Percentiles rank a stretch among this genome's conserved stretches.
Conservation (phyloP, 2,888 invertebrate species). For the Anarsia innoxiella region DNA sequence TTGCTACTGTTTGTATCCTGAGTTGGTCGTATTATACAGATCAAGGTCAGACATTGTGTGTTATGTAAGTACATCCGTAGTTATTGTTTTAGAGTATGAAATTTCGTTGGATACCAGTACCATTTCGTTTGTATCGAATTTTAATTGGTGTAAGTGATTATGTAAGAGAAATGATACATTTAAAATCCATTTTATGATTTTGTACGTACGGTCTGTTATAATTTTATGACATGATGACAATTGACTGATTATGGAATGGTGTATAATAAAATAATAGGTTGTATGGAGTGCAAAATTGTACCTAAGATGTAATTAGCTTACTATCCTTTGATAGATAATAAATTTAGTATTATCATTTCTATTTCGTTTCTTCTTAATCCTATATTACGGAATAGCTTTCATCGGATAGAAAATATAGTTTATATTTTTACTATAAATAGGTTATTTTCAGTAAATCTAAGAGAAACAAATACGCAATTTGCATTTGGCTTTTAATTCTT, state of each 20-base stretch:
- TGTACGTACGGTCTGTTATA: conserved; percentile 11
- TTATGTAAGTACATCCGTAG: conserved; percentile 13
- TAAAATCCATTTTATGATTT: conserved; percentile 15
- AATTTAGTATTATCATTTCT: conserved; percentile 35
- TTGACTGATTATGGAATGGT: conserved; percentile 25
- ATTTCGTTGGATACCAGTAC: conserved; percentile 23
- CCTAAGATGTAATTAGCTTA: conserved; percentile 34
- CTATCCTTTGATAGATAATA: conserved; percentile 31
- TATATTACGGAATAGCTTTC: too few relatives aligned
- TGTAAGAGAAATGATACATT: neutral
- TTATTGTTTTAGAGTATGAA: conserved; percentile 19
- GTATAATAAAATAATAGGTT: conserved; percentile 30
- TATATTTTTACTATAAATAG: too few relatives aligned
- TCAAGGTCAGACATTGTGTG: conserved; percentile 2
- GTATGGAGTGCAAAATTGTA: conserved; percentile 39
- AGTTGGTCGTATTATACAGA: too few relatives aligned
- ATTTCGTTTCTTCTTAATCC: conserved; percentile 20
- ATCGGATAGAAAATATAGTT: too few relatives aligned
- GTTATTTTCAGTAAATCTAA: too few relatives aligned
- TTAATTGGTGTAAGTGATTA: neutral
- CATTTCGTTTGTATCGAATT: conserved; percentile 2
- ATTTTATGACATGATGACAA: conserved; percentile 11
- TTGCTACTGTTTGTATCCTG: too few relatives aligned
- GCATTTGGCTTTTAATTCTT: conserved; percentile 75
- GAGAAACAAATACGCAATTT: conserved; percentile 41